Evolutionary conservation across 35 echinoderm and acorn worm genomes (phyloP).

Genomic region (Ophioderma brevispina): DNA sequence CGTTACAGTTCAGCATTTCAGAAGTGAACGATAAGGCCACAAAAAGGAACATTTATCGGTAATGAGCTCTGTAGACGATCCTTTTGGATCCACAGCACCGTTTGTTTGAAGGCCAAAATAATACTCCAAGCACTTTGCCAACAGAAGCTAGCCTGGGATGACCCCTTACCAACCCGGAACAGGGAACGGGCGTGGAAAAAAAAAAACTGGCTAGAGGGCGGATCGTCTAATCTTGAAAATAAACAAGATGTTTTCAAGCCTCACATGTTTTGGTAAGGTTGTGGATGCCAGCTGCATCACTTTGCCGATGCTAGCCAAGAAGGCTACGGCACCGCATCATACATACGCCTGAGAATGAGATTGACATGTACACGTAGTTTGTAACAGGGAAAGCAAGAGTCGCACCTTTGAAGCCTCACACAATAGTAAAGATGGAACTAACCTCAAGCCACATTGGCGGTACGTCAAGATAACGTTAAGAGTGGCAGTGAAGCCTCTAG

Average conservation of each 20-base stretch:
- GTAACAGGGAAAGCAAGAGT: conserved; percentile 43
- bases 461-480: too few species aligned
- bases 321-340: conserved; percentile 50
- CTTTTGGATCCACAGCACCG: conserved; percentile 60
- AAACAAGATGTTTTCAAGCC: conserved; percentile 42
- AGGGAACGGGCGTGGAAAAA: neutral
- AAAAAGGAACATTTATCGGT: conserved; percentile 44
- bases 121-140: too few species aligned
- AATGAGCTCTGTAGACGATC: conserved; percentile 55
- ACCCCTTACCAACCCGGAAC: conserved; percentile 31
- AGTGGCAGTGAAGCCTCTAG: too few species aligned
- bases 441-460: too few species aligned
- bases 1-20: conserved; percentile 34
- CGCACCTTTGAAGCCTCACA: conserved; percentile 55
- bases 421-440: conserved; percentile 44
- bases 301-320: conserved; percentile 62
- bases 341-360: conserved; percentile 45
- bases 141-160: conserved; percentile 51
- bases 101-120: conserved; percentile 44
- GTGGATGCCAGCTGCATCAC: conserved; percentile 54
- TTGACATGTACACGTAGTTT: neutral
- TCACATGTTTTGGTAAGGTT: neutral
- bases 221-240: conserved; percentile 34
- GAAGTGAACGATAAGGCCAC: neutral
- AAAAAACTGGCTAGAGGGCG: conserved; percentile 24